Base-by-base conservation (phyloP, 2,797 vertebrate species). In the Diplodus sargus region DNA sequence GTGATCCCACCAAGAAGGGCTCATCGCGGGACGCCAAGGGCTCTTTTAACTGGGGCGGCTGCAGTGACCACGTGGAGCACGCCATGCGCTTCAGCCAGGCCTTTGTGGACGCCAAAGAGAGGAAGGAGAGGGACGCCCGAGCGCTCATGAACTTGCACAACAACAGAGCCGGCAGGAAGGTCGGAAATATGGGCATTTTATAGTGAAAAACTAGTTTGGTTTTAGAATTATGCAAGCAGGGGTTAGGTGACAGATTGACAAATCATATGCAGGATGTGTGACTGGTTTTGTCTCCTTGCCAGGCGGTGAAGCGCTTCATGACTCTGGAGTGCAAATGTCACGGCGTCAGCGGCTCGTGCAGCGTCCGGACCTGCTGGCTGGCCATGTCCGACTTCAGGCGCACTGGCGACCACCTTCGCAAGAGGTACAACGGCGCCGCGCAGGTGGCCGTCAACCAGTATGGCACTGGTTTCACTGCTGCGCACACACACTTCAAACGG, bases 401-500 rank as follows among this genome's bases (percentile, higher is more conserved):
- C 89, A 97, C 97, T 0, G 97, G 98, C 14, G 97, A 98, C 86
- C 97, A 97, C 89, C 96, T 99, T 42, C 95, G 96, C 89, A 96
- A 92, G 90, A 96, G 96, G 90, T 99, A 99, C 92, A 96, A 96
- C 18, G 95, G 95, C 57, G 98, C 97, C 0, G 96, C 97, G 89
- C 97, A 98, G 93, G 97, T 99, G 56, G 96, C 97, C 86, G 97
- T 99, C 88, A 97, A 99, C 91, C 98, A 98, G 93, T 97, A 99
- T 52, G 97, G 97, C 84, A 98, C 97, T 0, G 97, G 97, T 47
- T 99, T 99, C 92, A 96, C 96, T 0, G 94, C 96, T 15, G 95
- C 96, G 18, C 96, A 97, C 89, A 91, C 95, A 77, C 96, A 92
- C 90, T 96, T 96, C 92, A 98, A 97, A 85, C 96, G 95, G 65